These are phyloP conservation scores for Napeogenes inachia DNA, from an alignment of 2,888 invertebrate genomes.

Conservation along the genomic window DNA sequence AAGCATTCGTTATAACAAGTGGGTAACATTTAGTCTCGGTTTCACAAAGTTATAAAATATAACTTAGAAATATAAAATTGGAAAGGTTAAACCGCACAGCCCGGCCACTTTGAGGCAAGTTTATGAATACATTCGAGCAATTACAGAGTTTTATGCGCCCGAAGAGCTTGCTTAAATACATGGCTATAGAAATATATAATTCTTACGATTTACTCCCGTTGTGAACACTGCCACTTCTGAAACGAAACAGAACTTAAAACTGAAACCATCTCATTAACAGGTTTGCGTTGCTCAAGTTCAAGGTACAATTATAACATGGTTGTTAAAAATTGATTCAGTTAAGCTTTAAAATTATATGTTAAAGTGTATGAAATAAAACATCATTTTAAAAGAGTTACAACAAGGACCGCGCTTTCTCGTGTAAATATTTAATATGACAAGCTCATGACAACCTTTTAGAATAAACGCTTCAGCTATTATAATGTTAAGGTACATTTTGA, in stretches of 20 bases:
- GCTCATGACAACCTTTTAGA: too few species aligned
- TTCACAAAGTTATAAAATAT: conserved; percentile 12
- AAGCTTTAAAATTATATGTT: too few species aligned
- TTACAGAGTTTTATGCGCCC: conserved; percentile 22
- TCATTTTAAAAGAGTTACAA: too few species aligned
- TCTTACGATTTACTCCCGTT: neutral
- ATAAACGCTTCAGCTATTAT: too few species aligned
- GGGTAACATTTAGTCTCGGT: neutral
- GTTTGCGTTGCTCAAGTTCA: neutral
- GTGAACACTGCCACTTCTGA: neutral
- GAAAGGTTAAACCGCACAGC: conserved; percentile 13
- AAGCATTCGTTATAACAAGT: neutral
- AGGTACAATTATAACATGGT: too few species aligned
- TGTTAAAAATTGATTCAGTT: too few species aligned
- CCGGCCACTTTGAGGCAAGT: conserved; percentile 19
- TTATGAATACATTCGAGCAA: conserved; percentile 19
- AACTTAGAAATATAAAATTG: conserved; percentile 15
- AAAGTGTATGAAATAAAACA: too few species aligned
- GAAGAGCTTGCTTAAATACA: conserved; percentile 2
- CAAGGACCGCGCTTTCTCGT: too few species aligned
- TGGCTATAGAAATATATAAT: conserved; percentile 1
- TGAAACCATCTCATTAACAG: neutral
- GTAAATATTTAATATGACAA: too few species aligned
- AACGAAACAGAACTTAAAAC: neutral
- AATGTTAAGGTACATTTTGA: too few species aligned